Evolutionary conservation across 2,113 vertebrate genomes (phyloP).

Genomic region (Peucedramus taeniatus): DNA sequence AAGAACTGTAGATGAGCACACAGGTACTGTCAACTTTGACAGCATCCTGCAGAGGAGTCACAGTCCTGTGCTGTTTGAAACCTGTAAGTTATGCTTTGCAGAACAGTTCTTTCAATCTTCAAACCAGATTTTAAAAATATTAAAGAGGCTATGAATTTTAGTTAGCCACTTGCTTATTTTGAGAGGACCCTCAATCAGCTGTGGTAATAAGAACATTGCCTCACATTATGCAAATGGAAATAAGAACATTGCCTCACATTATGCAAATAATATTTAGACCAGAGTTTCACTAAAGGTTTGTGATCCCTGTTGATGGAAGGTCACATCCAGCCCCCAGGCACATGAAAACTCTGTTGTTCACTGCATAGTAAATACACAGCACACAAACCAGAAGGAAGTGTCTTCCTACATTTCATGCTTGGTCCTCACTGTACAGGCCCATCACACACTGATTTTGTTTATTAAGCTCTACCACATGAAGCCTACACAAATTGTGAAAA

Average conservation of each 20-base stretch:
- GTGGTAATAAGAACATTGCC: neutral
- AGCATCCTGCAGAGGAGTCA: neutral
- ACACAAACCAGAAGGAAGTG: neutral
- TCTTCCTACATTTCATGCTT: neutral
- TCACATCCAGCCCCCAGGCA: neutral
- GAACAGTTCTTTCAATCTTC: neutral
- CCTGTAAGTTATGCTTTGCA: neutral
- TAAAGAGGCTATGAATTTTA: neutral
- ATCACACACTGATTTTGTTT: neutral
- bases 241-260: neutral
- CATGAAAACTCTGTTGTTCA: neutral
- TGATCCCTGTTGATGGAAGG: neutral
- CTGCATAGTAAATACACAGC: neutral
- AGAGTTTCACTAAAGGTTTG: neutral
- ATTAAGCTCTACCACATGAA: neutral
- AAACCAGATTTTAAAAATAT: neutral
- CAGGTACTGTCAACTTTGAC: neutral
- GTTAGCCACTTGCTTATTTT: neutral
- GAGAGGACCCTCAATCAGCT: neutral
- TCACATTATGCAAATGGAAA: no score
- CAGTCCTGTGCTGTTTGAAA: neutral
- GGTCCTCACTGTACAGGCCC: neutral
- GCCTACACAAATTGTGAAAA: neutral
- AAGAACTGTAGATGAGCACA: neutral
- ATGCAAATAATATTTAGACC: neutral